Evolutionary conservation across 1,140 invertebrate species (phyloP), one percentile per base, ranked within the genome.

Genomic region (Paracyclopina nana): DNA sequence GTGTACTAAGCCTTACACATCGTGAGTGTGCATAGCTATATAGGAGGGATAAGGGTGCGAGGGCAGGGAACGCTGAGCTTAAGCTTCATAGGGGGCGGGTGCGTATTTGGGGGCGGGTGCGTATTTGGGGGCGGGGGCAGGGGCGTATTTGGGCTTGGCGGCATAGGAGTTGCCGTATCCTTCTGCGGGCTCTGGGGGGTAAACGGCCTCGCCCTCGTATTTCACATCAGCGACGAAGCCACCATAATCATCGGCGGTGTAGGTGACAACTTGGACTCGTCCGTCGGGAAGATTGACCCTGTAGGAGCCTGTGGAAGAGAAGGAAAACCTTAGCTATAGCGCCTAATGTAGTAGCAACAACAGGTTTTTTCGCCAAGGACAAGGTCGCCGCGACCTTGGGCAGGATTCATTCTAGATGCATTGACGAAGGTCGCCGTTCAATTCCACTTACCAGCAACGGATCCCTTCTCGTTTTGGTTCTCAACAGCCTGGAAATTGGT

Each of bases 231-330:
- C 58, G 6, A 57, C 52, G 48, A 57, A 59, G 4, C 57, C 61
- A 27, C 55, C 56, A 18, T 58, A 26, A 45, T 58, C 58, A 50
- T 60, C 58, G n/a, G 60, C 61, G 3, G 53, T 30, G 52, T 60
- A 60, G 18, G 46, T 60, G 24, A 60, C 59, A 22, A 52, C 43
- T 45, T 59, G 58, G 12, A 50, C 53, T 3, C 58, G 56, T 26
- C 58, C 58, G 45, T 59, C 58, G 8, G 58, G 57, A 24, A 59
- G 55, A 14, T 53, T 31, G 18, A 60, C 58, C 55, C 68, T 68
- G 54, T 68, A 68, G 30, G 65, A 66, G 52, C 63, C 60, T 38
- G 20, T 4, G 34, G 20, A 4, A 38, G 4, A 9, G 34, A 38
- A 8, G 20, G 34, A 20, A 5, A 38, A 8, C 29, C 29, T 8